Evolutionary conservation across 2,888 invertebrate species (phyloP), one percentile per base, ranked within the genome.

Genomic region (Dryobotodes eremita): DNA sequence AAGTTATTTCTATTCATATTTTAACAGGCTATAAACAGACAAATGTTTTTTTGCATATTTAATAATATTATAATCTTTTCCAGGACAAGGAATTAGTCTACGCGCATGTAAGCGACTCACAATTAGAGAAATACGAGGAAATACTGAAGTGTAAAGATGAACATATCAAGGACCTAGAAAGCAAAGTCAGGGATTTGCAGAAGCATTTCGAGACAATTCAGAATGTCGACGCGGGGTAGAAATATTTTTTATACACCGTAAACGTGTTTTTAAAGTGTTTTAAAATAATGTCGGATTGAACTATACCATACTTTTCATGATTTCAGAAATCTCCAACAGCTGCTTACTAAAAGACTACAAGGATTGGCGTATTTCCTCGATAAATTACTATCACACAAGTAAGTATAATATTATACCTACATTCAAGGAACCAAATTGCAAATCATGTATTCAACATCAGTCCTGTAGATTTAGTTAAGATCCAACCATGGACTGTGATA

Each of bases 341-440:
- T 98, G 77, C 92, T 98, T 65, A 97, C 97, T 46, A 96, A 95
- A 8, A 96, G 98, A 57, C 94, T 98, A 71, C 98, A 98, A 93
- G 98, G 98, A 88, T 93, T 98, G 80, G 97, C 98, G 0, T 96
- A 97, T 89, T 98, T 98, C 91, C 93, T 98, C 86, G 97, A 98
- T 86, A 97, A 97, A 79, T 93, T 98, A 57, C 92, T 98, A 46
- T 97, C 97, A 78, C 97, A 98, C 88, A 97, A 97, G 96, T 97
- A 95, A 89, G 97, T 86, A 71, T 36, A 31, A 26, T 23, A 17
- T 62, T 70, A 46, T 23, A 53, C 6, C 6, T 57, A 8, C 15
- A 2, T 11, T n/a, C 46, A 66, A 13, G 3, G 11, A 42, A 61
- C 8, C 42, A 42, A 42, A 42, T 42, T 42, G 42, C 7, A 31